Evolutionary conservation across 2,888 invertebrate species (phyloP), one percentile per base, ranked within the genome.

Genomic region (Papilio demoleus): DNA sequence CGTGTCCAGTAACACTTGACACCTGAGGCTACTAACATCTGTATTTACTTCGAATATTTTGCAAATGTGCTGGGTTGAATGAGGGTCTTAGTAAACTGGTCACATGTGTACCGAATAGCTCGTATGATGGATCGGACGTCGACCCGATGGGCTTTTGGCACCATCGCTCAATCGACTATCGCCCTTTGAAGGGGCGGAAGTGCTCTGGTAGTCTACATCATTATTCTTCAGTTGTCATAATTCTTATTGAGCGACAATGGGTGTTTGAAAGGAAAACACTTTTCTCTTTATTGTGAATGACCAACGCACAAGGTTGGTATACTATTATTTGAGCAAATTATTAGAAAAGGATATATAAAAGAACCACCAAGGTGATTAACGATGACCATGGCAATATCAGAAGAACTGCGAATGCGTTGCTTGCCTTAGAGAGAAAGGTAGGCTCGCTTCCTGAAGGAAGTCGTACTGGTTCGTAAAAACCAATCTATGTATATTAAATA

Each of bases 131-230:
- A 91, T 91, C 81, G 83, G 83, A 78, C 81, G 83, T 80, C 86
- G 81, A 83, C 82, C 87, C 84, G 82, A 86, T 86, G 87, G 85
- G 87, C 86, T 88, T 89, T 88, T 86, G 90, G 84, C 87, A 83
- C 84, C 88, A 91, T 90, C 90, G 87, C 85, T 91, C 91, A 90
- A 91, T 90, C 83, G 79, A 83, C 85, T 85, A 89, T 90, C 86
- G 88, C 89, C 86, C 88, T 86, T 85, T 82, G 79, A 74, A 78
- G 76, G 75, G 81, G 82, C 86, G 84, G 31, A 81, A 81, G 78
- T 75, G 79, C 79, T 34, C 87, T 38, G 47, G 38, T 36, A 81
- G 85, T 88, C 86, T 86, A 81, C 74, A 79, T 84, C 85, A 90
- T 90, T 88, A 90, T 90, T 89, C 86, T 82, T 83, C 81, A 75